Evolutionary conservation across 2,888 invertebrate genomes (phyloP), one percentile per base, ranked within the genome.

Genomic region (Heliconius charithonia): DNA sequence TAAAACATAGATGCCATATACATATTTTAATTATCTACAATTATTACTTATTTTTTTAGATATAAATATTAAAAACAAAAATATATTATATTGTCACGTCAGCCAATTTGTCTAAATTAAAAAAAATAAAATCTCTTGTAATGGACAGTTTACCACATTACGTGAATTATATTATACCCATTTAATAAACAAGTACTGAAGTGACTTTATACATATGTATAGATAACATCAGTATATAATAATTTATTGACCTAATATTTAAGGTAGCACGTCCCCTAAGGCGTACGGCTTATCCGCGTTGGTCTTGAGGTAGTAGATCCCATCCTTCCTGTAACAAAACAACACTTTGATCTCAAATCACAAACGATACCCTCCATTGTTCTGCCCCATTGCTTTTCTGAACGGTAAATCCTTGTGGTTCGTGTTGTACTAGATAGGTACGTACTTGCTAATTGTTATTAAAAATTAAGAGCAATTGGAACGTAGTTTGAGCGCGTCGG

Each of bases 221-320:
- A n/a, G 6, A 63, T 62, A n/a, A 62, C 9, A 27, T 41, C 6
- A 9, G 63, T 27, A 37, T 41, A 27, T 27, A 63, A 74, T 25
- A 29, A 41, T 37, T 74, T 63, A 63, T 63, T 56, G 27, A 51
- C 37, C 41, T 59, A 41, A 41, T 59, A 27, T 62, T 88, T 86
- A 87, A 82, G 87, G 85, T 82, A 86, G 67, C 67, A 79, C 89
- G 82, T 92, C 91, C 82, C 93, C 92, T 79, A 93, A 85, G 76
- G 95, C 95, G 90, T 89, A 96, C 79, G 96, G 95, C 82, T 91
- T 89, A 85, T 93, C 91, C n/a, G 92, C 91, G 84, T 93, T 95
- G 81, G 96, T 96, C 88, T 87, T 91, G 83, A 96, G 92, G 89
- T 95, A 95, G 91, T 95, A 95, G 86, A 95, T 92, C 83, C 95